These are phyloP conservation scores for Madoqua kirkii DNA, from an alignment of 2,113 vertebrate species.

Conservation along the genomic window DNA sequence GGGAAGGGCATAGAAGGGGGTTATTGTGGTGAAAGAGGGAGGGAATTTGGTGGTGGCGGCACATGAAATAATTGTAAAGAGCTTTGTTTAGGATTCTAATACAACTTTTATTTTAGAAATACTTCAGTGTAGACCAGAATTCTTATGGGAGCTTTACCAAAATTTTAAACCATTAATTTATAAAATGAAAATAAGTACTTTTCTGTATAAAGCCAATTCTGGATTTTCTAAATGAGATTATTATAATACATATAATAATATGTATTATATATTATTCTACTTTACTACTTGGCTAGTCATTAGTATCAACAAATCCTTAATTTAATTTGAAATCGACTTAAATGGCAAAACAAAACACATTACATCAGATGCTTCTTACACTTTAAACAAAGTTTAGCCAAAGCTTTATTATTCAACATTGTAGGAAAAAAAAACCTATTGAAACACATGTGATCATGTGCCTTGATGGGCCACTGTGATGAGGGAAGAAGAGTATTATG, in stretches of 20 bases:
- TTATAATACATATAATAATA: background rate
- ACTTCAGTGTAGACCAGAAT: background rate
- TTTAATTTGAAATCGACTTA: constrained; percentile 12
- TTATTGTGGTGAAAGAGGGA: background rate
- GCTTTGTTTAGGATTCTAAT: background rate
- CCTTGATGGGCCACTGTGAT: background rate
- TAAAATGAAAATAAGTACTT: constrained; percentile 26
- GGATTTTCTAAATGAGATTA: background rate
- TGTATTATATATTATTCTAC: background rate
- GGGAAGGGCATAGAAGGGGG: background rate
- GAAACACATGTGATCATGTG: background rate
- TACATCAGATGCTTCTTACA: background rate
- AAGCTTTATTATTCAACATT: background rate
- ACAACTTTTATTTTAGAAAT: constrained; percentile 24
- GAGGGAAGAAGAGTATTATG: background rate
- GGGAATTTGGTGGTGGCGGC: background rate
- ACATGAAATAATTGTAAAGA: constrained; percentile 33
- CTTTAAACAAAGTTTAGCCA: background rate
- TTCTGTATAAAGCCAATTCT: constrained; percentile 12
- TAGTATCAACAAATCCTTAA: background rate
- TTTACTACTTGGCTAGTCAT: background rate
- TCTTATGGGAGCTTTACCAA: background rate
- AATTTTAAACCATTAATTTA: constrained; percentile 16
- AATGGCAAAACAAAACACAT: background rate
- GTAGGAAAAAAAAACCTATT: background rate